Percentiles rank a stretch among this genome's conserved stretches.
phyloP scores from a whole-genome alignment of 2,888 invertebrate species.

The Ethmia dodecea region DNA sequence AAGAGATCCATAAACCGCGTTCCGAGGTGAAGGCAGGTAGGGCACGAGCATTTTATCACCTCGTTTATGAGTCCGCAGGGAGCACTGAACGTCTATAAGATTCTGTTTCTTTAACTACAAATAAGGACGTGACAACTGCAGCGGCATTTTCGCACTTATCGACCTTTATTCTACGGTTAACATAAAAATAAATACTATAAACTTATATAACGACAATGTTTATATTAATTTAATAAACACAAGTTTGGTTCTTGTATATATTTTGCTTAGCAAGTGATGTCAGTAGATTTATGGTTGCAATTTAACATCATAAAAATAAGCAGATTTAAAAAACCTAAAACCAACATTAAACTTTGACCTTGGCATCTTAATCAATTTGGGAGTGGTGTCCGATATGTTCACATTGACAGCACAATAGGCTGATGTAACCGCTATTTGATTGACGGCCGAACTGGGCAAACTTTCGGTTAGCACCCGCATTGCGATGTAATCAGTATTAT shows the following conservation, averaged over 20 bases:
- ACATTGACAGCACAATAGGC: slow-evolving; percentile 29
- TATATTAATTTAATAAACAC: too few relatives aligned
- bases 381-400: slow-evolving; percentile 10
- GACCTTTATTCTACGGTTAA: too few relatives aligned
- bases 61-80: slow-evolving; percentile 44
- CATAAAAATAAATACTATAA: too few relatives aligned
- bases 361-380: neutral
- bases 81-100: slow-evolving; percentile 39
- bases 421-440: slow-evolving; percentile 37
- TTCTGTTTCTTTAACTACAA: slow-evolving; percentile 30
- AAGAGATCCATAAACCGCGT: slow-evolving; percentile 38
- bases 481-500: slow-evolving; percentile 48
- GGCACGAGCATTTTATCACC: slow-evolving; percentile 48
- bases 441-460: slow-evolving; percentile 38
- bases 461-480: slow-evolving; percentile 43
- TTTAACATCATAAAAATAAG: too few relatives aligned
- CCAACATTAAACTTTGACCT: slow-evolving; percentile 3
- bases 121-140: neutral
- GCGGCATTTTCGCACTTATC: neutral
- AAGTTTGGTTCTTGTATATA: too few relatives aligned
- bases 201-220: too few relatives aligned
- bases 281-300: too few relatives aligned
- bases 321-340: too few relatives aligned
- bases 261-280: too few relatives aligned
- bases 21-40: slow-evolving; percentile 39